A percentile compares a stretch with the other conserved stretches of the same genome.
phyloP scores from a whole-genome alignment of 2,888 invertebrate genomes.

The Neelides folsomi region DNA sequence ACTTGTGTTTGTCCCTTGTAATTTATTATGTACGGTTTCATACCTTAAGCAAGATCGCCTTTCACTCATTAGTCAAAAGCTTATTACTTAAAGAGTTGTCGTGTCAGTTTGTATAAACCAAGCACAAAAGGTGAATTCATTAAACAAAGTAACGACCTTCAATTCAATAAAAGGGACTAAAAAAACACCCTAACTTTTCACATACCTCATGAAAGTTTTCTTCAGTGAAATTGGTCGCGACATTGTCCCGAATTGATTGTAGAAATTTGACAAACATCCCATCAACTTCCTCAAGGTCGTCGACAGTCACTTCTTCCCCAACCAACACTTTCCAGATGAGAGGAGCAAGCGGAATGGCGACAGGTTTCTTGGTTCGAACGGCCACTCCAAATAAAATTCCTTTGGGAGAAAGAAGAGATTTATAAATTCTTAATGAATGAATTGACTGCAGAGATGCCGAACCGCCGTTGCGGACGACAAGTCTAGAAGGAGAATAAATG shows the following conservation, averaged over 20 bases:
- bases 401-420: constrained; percentile 33
- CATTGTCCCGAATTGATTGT: constrained; percentile 47
- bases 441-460: no score
- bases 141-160: neutral
- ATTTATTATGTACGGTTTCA: no score
- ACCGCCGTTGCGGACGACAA: no score
- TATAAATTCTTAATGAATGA: no score
- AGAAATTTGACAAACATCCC: constrained; percentile 47
- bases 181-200: neutral
- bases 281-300: constrained; percentile 51
- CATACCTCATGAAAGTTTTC: constrained; percentile 46
- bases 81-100: neutral
- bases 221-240: constrained; percentile 47
- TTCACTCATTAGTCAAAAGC: no score
- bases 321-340: constrained; percentile 51
- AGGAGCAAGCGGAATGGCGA: constrained; percentile 50
- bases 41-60: no score
- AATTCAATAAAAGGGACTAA: neutral
- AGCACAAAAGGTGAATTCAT: neutral
- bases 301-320: constrained; percentile 46
- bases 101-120: neutral
- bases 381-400: constrained; percentile 52
- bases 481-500: neutral
- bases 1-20: no score
- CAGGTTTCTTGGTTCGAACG: constrained; percentile 51